Base-by-base conservation (phyloP, 2,113 vertebrate genomes). In the Phrynosoma platyrhinos region DNA sequence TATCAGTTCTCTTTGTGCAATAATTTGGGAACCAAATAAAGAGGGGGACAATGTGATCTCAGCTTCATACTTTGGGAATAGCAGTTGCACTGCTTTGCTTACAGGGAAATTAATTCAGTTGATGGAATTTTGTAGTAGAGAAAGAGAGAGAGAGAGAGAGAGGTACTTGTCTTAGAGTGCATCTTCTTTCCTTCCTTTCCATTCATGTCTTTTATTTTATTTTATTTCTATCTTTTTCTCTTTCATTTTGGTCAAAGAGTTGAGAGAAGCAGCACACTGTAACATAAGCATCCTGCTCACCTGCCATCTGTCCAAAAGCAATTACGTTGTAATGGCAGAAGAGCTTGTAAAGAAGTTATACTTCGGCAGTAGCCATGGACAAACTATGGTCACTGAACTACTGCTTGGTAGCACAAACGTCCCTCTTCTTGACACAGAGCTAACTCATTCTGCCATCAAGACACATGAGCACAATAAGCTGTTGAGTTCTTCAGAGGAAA, bases 221-320 rank as follows among this genome's bases (percentile, higher is more conserved):
- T 16, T 16, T 16, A 12, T 62, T 62, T 16, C 58, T 62, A 3
- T 18, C 18, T 18, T 16, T 30, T 9, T 30, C 12, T 30, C 27
- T 77, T 47, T 23, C 42, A 12, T 10, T 53, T 55, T 53, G 27
- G 68, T 79, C 76, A 27, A 79, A 20, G 3, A 86, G 42, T 32
- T 87, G 14, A 14, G 13, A 62, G 53, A 30, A 91, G 83, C 91
- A 85, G 79, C n/a, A 84, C 76, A 79, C 68, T 53, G 82, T 88
- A 83, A 47, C 92, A 84, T 62, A 81, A 32, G 47, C 62, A 16
- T 0, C 0, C 69, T 82, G 4, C 81, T 81, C 14, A 86, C 90
- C 86, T 86, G 32, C 92, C 91, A 95, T 95, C 93, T 91, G 90
- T 94, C 94, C 93, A 91, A 95, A 95, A 94, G 91, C 94, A 95